Conservation (phyloP, 2,888 invertebrate genomes). For the Conistra vaccinii region DNA sequence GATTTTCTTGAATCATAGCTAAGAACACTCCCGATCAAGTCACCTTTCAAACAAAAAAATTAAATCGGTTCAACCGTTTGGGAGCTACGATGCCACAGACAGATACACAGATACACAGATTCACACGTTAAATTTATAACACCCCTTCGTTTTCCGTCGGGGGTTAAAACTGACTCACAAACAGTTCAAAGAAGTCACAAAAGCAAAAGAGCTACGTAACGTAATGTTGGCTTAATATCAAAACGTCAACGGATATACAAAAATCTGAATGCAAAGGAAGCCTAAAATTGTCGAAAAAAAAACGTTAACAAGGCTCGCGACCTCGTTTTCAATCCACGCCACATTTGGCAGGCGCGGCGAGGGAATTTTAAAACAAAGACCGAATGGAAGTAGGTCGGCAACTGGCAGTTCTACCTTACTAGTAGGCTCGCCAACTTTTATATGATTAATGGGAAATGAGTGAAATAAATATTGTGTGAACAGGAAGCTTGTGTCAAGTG, state of each 20-base stretch:
- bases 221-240: conserved; percentile 58
- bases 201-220: conserved; percentile 39
- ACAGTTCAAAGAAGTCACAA: conserved; percentile 21
- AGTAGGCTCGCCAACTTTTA: conserved; percentile 58
- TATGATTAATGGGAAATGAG: conserved; percentile 58
- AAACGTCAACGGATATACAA: conserved; percentile 53
- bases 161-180: no score
- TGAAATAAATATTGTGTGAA: conserved; percentile 55
- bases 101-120: no score
- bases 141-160: no score
- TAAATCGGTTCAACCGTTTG: no score
- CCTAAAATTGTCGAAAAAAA: conserved; percentile 65
- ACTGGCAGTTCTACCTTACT: conserved; percentile 59
- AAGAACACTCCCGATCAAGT: no score
- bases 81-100: no score
- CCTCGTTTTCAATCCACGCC: conserved; percentile 73
- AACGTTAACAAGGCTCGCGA: conserved; percentile 70
- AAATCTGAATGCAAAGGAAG: conserved; percentile 66
- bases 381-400: conserved; percentile 64
- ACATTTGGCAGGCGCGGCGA: conserved; percentile 80
- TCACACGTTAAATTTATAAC: no score
- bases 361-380: conserved; percentile 81
- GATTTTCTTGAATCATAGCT: no score
- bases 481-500: conserved; percentile 34
- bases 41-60: no score